Percentiles rank a stretch among this genome's conserved stretches.
Conservation (phyloP, 2,888 invertebrate species). For the Macrosoma leucophasiata region DNA sequence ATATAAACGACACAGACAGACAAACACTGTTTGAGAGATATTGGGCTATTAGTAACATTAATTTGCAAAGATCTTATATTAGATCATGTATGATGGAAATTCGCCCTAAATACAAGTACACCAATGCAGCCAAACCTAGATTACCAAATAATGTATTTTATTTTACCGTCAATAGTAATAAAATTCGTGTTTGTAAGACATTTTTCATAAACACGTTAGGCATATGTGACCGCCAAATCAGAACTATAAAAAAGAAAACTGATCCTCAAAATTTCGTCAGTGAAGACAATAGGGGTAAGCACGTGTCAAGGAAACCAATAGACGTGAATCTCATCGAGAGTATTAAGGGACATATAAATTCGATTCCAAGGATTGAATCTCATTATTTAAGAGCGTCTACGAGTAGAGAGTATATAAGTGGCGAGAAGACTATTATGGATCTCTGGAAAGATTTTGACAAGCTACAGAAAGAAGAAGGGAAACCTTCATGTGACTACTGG, state of each 20-base stretch:
- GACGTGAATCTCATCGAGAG: constrained; percentile 12
- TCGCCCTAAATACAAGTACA: too few species aligned
- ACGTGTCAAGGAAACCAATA: constrained; percentile 16
- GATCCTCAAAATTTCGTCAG: constrained; percentile 18
- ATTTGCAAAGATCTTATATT: too few species aligned
- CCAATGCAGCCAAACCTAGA: too few species aligned
- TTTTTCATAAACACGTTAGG: too few species aligned
- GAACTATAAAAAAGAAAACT: constrained; percentile 12
- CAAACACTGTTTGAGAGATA: too few species aligned
- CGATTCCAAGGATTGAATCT: constrained; percentile 21
- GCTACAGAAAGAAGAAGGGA: constrained; percentile 18
- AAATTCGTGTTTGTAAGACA: too few species aligned
- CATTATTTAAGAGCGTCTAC: constrained; percentile 20
- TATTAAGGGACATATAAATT: constrained; percentile 21
- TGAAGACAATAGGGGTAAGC: constrained; percentile 22
- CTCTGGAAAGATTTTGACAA: constrained; percentile 21
- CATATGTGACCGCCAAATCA: constrained; percentile 13
- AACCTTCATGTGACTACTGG: constrained; percentile 14
- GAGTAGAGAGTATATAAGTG: constrained; percentile 23
- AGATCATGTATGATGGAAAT: too few species aligned
- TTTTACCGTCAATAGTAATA: too few species aligned
- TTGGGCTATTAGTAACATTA: too few species aligned
- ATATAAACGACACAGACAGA: too few species aligned
- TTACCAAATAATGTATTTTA: too few species aligned
- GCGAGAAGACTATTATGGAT: constrained; percentile 21